These are phyloP conservation scores for Zhuqinia jingwanae DNA, from an alignment of 2,888 invertebrate genomes.

Conservation along the genomic window DNA sequence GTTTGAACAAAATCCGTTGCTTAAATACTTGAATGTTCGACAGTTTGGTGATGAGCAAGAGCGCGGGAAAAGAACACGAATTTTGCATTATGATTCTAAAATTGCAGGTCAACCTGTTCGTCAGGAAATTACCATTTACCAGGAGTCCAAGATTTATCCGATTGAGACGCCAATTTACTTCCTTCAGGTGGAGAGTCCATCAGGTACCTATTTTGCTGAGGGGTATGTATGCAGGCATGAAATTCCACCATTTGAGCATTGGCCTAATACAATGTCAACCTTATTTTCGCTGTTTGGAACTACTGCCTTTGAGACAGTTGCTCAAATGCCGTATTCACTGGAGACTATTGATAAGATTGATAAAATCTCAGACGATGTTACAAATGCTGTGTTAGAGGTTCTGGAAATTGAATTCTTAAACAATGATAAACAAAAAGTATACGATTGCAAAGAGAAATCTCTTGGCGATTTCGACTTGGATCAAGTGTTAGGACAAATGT, in stretches of 20 bases:
- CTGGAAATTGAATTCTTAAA: background rate
- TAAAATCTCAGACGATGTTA: background rate
- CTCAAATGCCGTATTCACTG: conserved; percentile 18
- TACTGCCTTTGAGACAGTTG: background rate
- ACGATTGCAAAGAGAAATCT: background rate
- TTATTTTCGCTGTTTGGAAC: conserved; percentile 34
- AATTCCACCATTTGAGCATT: conserved; percentile 69
- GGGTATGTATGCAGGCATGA: conserved; percentile 72
- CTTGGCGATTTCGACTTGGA: conserved; percentile 15
- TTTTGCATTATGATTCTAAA: background rate
- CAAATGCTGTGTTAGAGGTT: background rate
- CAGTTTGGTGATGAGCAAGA: background rate
- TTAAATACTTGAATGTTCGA: conserved; percentile 51
- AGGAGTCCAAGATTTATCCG: conserved; percentile 38
- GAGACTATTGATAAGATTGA: conserved; percentile 15
- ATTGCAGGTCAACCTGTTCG: background rate
- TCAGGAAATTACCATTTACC: background rate
- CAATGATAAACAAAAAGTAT: background rate
- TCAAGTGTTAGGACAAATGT: conserved; percentile 22
- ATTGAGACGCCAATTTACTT: conserved; percentile 67
- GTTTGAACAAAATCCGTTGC: conserved; percentile 57
- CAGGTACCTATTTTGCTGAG: conserved; percentile 73
- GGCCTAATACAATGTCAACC: conserved; percentile 69
- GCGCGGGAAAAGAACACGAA: no score
- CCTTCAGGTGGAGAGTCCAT: conserved; percentile 68